These are phyloP conservation scores for Eristalis tenax DNA, from an alignment of 2,888 invertebrate genomes.

Conservation along the genomic window DNA sequence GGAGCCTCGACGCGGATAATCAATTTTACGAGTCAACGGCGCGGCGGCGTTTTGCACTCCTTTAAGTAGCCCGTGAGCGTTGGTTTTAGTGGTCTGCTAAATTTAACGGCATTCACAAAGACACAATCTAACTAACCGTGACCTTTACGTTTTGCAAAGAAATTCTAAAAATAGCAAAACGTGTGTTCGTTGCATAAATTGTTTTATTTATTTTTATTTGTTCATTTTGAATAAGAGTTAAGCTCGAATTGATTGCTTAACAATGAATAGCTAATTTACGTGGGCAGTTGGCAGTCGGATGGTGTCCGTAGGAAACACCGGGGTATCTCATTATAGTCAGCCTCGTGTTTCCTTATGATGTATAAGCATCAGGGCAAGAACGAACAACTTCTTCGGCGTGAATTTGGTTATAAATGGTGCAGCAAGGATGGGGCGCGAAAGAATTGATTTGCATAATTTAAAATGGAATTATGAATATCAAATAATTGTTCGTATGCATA, in stretches of 20 bases:
- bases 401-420: background rate
- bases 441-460: background rate
- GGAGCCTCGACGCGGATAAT: background rate
- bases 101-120: background rate
- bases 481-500: background rate
- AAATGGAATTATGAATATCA: background rate
- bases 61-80: background rate
- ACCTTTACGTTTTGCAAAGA: background rate
- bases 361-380: background rate
- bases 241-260: background rate
- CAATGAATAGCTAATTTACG: background rate
- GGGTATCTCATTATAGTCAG: background rate
- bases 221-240: background rate
- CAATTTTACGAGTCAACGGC: background rate
- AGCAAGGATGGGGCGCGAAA: background rate
- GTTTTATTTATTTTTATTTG: background rate
- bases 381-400: background rate
- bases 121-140: background rate
- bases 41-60: background rate
- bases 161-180: background rate
- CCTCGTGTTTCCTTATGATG: background rate
- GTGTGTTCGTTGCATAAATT: background rate
- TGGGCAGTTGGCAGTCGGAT: background rate
- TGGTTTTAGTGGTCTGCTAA: background rate
- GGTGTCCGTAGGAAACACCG: background rate